These are phyloP conservation scores for pig (Sus scrofa) DNA, from an alignment of 2,113 vertebrate genomes.

Conservation along the genomic window DNA sequence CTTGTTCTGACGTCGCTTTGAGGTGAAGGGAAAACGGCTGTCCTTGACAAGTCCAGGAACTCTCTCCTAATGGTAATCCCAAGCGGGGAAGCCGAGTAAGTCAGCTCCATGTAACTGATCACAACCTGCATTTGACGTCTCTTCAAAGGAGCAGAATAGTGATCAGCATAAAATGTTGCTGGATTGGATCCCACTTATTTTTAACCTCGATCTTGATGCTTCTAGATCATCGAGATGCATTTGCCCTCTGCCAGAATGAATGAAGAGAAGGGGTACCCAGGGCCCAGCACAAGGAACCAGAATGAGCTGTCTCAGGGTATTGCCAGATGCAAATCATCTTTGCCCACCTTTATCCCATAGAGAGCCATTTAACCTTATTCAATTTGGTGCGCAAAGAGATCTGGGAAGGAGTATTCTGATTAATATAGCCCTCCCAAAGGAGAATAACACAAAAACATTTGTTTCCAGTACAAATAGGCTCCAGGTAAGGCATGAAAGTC, in stretches of 20 bases:
- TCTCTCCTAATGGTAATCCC: not conserved
- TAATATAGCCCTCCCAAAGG: conserved; percentile 43
- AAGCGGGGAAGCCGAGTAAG: not conserved
- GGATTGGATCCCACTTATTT: not conserved
- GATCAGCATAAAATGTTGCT: not conserved
- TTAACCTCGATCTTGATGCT: conserved; percentile 16
- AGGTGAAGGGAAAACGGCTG: not conserved
- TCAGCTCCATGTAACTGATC: not conserved
- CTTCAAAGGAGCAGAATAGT: not conserved
- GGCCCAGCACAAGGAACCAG: not conserved
- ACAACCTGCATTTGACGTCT: not conserved
- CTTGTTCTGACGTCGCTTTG: not conserved
- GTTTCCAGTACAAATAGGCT: conserved; percentile 23
- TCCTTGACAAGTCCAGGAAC: not conserved
- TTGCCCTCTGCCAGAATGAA: not conserved
- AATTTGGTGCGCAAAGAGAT: conserved; percentile 55
- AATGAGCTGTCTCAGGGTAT: not conserved
- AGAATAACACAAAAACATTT: not conserved
- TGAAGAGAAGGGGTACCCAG: not conserved
- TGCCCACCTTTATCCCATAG: not conserved
- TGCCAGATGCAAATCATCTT: conserved; percentile 27
- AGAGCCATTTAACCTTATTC: conserved; percentile 35
- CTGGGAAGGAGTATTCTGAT: conserved; percentile 27
- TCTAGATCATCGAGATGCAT: not conserved
- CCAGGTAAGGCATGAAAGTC: conserved; percentile 23